These are phyloP conservation scores for Crypturellus undulatus DNA, from an alignment of 2,113 vertebrate species.

Conservation along the genomic window DNA sequence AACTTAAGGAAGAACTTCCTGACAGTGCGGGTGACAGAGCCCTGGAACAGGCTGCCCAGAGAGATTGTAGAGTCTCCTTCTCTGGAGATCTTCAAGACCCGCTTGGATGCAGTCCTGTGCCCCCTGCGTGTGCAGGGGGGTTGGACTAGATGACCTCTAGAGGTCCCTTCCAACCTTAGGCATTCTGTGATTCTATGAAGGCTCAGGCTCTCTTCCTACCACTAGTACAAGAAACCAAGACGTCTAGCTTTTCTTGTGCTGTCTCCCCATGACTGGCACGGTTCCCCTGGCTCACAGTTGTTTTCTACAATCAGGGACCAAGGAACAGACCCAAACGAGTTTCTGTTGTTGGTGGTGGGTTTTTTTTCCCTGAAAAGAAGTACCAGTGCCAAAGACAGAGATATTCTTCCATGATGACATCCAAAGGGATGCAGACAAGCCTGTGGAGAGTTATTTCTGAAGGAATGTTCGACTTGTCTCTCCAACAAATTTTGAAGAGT, in stretches of 20 bases:
- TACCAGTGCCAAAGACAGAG: not conserved
- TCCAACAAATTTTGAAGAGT: not conserved
- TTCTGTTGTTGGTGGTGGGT: too few species aligned
- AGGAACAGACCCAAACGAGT: not conserved
- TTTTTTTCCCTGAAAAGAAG: not conserved
- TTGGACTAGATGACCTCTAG: too few species aligned
- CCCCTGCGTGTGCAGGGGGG: too few species aligned
- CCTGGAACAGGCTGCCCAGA: too few species aligned
- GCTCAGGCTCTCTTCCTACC: not conserved
- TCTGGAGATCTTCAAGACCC: too few species aligned
- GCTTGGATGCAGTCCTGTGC: too few species aligned
- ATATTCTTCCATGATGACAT: not conserved
- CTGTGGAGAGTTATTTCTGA: not conserved
- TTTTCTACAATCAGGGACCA: accelerated
- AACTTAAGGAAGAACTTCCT: too few species aligned
- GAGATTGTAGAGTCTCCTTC: too few species aligned
- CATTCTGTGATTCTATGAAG: too few species aligned
- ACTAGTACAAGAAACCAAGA: not conserved
- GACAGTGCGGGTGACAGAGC: too few species aligned
- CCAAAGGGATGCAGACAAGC: accelerated
- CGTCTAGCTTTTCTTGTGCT: not conserved
- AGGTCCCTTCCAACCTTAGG: too few species aligned
- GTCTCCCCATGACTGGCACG: accelerated
- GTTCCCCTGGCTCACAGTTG: not conserved
- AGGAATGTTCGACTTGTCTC: not conserved